Base-by-base conservation (phyloP, 1,140 invertebrate species). In the Plutomurus gul region DNA sequence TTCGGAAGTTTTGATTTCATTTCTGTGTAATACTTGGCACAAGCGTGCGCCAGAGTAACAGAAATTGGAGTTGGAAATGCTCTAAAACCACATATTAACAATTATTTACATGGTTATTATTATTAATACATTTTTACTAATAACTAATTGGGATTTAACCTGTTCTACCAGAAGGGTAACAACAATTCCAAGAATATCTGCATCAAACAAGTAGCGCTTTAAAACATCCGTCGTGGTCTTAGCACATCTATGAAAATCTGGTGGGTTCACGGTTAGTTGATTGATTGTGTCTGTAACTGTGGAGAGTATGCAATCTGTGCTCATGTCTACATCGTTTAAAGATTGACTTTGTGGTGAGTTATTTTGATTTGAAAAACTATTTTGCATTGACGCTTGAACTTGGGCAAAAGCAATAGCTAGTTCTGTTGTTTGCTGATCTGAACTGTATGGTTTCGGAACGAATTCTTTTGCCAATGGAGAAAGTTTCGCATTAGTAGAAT, bases 151-250 rank as follows among this genome's bases (percentile, higher is more conserved):
- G 33, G 13, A 33, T 16, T 20, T 43, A 46, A 81, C 81, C 76
- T 82, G 78, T 65, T 81, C 81, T 16, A 82, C 77, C 4, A 82
- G 22, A 3, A 82, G 49, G 16, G 78, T 82, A 18, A 81, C 77
- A n/a, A 82, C 74, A 25, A 82, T 78, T 37, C 77, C 79, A 20
- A 82, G 56, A 39, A 79, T 80, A 65, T 82, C 81, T n/a, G 30
- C 43, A 43, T 82, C 76, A 39, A 18, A 71, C 37, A 80, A 47
- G 39, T 74, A 75, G 25, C 73, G 70, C 37, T 76, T 78, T 3
- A 82, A 49, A 5, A 80, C 65, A 72, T 79, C 79, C 8, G 71
- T 37, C 0, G 72, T 74, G n/a, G 7, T 46, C 33, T 80, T 80
- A 6, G 76, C 22, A 47, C 51, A 47, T 33, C 78, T 30, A 6